Conservation (phyloP, 2,113 vertebrate species). For the Rhinoptilus africanus region DNA sequence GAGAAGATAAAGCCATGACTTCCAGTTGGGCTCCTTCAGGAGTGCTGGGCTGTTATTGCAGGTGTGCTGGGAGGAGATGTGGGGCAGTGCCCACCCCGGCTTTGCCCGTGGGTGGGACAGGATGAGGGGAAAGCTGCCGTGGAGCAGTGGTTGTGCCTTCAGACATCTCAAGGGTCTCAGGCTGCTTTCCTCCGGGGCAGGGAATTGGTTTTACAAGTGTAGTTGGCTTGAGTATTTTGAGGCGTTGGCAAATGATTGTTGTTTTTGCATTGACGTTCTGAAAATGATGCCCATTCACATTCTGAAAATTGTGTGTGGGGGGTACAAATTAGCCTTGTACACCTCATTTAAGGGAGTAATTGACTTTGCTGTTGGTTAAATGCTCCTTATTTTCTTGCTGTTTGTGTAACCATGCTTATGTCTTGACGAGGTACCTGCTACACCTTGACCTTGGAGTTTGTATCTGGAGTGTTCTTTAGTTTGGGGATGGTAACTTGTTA, state of each 20-base stretch:
- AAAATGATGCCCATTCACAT: neutral
- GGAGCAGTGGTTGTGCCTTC: neutral
- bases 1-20: neutral
- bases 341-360: neutral
- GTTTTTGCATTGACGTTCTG: neutral
- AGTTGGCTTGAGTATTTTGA: neutral
- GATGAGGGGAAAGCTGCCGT: rapidly evolving
- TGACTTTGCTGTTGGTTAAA: neutral
- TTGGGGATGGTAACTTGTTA: neutral
- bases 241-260: neutral
- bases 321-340: neutral
- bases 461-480: neutral
- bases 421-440: neutral
- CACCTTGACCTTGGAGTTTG: neutral
- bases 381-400: neutral
- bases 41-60: neutral
- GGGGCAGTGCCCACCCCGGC: rapidly evolving
- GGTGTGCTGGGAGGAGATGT: neutral
- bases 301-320: neutral
- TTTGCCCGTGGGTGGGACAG: neutral
- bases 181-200: neutral
- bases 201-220: neutral
- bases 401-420: neutral
- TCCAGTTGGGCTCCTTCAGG: rapidly evolving
- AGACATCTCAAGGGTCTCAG: rapidly evolving